A percentile compares a stretch with the other conserved stretches of the same genome.
Conservation (phyloP, 2,797 vertebrate species). For the Urocyon cinereoargenteus region DNA sequence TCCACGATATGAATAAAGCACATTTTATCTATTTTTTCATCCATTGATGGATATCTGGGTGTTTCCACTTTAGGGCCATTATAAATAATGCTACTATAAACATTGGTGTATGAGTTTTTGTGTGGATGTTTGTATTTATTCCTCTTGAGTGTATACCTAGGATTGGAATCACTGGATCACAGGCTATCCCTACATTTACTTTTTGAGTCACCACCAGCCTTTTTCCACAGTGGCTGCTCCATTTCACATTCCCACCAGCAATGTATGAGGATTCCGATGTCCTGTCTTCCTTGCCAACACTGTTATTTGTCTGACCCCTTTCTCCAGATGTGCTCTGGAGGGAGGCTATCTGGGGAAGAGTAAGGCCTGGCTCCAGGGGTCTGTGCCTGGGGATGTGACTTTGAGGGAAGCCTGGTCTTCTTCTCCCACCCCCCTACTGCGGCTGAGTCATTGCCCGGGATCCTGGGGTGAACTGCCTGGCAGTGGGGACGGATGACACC, state of each 20-base stretch:
- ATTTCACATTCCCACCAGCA: background rate
- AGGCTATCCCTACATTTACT: background rate
- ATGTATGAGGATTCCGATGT: fast-evolving
- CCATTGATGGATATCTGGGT: background rate
- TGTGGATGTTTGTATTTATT: background rate
- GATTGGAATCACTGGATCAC: background rate
- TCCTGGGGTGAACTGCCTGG: slow-evolving; percentile 56
- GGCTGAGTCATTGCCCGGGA: slow-evolving; percentile 49
- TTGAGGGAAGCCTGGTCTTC: background rate
- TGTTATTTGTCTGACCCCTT: background rate
- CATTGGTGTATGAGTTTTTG: background rate
- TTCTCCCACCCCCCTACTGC: background rate
- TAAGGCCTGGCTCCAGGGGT: background rate
- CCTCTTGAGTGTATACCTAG: background rate
- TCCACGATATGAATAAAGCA: background rate
- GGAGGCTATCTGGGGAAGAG: background rate
- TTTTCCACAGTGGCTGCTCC: background rate
- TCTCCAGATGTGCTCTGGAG: background rate
- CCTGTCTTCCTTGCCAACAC: background rate
- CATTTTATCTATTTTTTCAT: background rate
- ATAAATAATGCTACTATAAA: background rate
- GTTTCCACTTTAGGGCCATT: background rate
- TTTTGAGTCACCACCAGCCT: background rate
- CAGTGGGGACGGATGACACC: slow-evolving; percentile 13
- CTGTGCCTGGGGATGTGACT: background rate